Percentiles rank a stretch among this genome's conserved stretches.
phyloP scores from a whole-genome alignment of 2,113 vertebrate species.

The Leuciscus idus region DNA sequence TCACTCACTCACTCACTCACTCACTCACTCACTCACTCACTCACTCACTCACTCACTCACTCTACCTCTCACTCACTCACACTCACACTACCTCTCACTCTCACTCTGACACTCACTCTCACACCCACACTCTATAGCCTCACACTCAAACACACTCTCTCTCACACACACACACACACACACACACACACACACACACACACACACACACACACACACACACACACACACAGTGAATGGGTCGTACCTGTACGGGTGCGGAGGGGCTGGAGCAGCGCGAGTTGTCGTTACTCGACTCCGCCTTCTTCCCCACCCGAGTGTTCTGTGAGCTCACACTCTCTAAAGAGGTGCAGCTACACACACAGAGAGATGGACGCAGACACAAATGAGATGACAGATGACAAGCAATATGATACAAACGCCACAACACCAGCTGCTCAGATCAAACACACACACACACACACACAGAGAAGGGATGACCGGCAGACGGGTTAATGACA shows the following conservation, averaged over 20 bases:
- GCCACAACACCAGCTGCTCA: neutral
- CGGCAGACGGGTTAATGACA: neutral
- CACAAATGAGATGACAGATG: conserved; percentile 53
- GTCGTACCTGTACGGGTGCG: conserved; percentile 88
- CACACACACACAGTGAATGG: neutral
- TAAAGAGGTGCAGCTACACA: conserved; percentile 85
- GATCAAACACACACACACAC: neutral
- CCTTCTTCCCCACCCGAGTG: conserved; percentile 87
- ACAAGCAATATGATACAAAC: conserved; percentile 41
- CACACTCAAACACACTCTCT: no score
- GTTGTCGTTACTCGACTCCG: conserved; percentile 84
- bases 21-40: no score
- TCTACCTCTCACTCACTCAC: no score
- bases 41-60: no score
- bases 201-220: neutral
- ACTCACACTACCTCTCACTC: no score
- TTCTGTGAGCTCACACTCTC: conserved; percentile 86
- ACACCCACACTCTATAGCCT: no score
- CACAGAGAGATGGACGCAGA: conserved; percentile 67
- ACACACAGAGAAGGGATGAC: neutral
- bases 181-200: rapidly evolving
- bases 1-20: no score
- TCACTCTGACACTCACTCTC: no score
- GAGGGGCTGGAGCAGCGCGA: conserved; percentile 85
- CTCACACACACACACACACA: no score